Conservation (phyloP, 2,113 vertebrate genomes). For the Antigone vipio region DNA sequence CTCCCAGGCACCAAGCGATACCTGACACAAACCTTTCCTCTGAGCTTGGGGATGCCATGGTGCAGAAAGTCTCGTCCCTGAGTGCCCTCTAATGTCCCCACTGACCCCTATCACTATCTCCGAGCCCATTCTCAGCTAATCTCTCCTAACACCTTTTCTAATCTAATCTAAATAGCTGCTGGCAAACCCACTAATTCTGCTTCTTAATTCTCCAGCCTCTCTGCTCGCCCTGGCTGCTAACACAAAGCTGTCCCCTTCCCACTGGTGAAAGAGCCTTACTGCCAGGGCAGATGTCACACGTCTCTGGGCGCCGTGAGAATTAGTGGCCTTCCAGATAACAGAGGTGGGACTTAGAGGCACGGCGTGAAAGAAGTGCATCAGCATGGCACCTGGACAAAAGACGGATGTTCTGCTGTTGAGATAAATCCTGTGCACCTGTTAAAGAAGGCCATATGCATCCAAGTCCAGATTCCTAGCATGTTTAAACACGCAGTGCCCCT, state of each 20-base stretch:
- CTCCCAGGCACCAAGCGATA: accelerated
- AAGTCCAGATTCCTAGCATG: background rate
- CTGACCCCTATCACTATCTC: slow-evolving; percentile 43
- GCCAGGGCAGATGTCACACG: background rate
- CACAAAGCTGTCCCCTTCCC: background rate
- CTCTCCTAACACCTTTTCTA: slow-evolving; percentile 51
- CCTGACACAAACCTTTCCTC: background rate
- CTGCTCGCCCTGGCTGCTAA: background rate
- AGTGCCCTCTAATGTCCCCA: background rate
- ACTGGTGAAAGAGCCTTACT: background rate
- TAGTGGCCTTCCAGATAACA: accelerated
- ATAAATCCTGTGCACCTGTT: accelerated
- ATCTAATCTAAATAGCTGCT: slow-evolving; percentile 38
- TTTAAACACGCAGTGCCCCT: background rate
- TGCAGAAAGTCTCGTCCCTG: background rate
- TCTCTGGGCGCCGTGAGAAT: background rate
- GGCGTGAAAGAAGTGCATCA: background rate
- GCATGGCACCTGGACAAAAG: background rate
- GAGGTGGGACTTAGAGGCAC: background rate
- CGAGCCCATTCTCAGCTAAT: background rate
- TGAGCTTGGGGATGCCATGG: background rate
- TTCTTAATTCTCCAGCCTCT: background rate
- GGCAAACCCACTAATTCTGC: slow-evolving; percentile 8
- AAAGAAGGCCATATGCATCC: background rate
- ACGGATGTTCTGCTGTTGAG: background rate